A percentile compares a stretch with the other conserved stretches of the same genome.
Conservation (phyloP, 2,113 vertebrate genomes). For the Limanda limanda region DNA sequence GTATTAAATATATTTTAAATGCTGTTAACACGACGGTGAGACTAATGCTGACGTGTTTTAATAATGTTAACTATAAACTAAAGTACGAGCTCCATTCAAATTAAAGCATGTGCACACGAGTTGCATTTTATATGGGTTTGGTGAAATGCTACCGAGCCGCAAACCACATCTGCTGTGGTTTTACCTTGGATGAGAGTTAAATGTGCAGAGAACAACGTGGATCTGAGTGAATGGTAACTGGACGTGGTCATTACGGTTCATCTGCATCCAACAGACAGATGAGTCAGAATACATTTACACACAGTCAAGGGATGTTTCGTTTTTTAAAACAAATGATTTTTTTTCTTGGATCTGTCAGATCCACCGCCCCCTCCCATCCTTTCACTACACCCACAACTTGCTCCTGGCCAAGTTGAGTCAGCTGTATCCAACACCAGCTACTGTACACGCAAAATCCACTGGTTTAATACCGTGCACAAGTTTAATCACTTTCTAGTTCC, state of each 20-base stretch:
- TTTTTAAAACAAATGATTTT: slow-evolving; percentile 47
- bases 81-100: not conserved
- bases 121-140: not conserved
- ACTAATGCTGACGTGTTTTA: no score
- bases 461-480: not conserved
- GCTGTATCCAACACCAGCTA: slow-evolving; percentile 54
- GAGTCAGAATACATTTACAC: slow-evolving; percentile 6
- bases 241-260: not conserved
- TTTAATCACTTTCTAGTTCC: no score
- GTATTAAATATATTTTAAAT: no score
- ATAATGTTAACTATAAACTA: not conserved
- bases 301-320: slow-evolving; percentile 15
- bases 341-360: slow-evolving; percentile 57
- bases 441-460: slow-evolving; percentile 29
- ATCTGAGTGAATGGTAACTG: not conserved
- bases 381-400: slow-evolving; percentile 71
- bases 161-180: not conserved
- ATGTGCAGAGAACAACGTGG: not conserved
- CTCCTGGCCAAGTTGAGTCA: slow-evolving; percentile 62
- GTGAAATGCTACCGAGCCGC: not conserved
- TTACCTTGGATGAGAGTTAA: not conserved
- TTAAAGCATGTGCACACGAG: not conserved
- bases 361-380: slow-evolving; percentile 55
- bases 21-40: no score
- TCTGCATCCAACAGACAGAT: not conserved